Evolutionary conservation across 2,888 invertebrate genomes (phyloP), one percentile per base, ranked within the genome.

Genomic region (Reticulitermes lucifugus): DNA sequence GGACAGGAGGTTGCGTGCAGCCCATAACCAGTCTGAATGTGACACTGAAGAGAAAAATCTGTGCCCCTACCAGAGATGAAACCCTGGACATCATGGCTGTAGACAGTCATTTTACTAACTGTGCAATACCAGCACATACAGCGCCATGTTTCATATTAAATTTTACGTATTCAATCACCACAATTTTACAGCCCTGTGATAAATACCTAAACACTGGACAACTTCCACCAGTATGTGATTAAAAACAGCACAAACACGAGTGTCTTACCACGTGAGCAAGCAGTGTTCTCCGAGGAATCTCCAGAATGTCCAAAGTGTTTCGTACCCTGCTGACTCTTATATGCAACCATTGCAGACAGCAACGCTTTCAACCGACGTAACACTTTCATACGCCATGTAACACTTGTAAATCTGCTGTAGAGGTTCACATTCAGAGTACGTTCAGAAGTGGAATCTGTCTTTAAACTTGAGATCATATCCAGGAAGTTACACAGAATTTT

Each of bases 401-500:
- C 94, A 88, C 94, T 95, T 0, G 96, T 96, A 82, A 94, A 93
- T 90, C 95, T 95, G 87, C 95, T 94, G 79, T 93, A 94, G 85
- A 97, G 92, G 89, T 95, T 95, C 0, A 95, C 92, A 18, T 94
- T 94, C 18, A 97, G 91, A 71, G 94, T 94, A 88, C 96, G 92
- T 29, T 93, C 94, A n/a, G 94, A 92, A 86, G 93, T 93, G 4
- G 94, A 92, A 89, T 95, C 94, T 22, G 92, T 91, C 83, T 94
- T 91, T 73, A 95, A 90, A 87, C 94, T 95, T 0, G 98, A 98
- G 89, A 98, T 96, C 93, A 98, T 95, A 88, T 96, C 95, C 18
- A 98, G 91, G 88, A 98, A 96, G 89, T 96, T 96, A 0, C 95
- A 94, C 85, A 98, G 92, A 5, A 98, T 94, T 90, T 94, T 94